Conservation (phyloP, 2,113 vertebrate genomes). For the Falcunculus frontatus region DNA sequence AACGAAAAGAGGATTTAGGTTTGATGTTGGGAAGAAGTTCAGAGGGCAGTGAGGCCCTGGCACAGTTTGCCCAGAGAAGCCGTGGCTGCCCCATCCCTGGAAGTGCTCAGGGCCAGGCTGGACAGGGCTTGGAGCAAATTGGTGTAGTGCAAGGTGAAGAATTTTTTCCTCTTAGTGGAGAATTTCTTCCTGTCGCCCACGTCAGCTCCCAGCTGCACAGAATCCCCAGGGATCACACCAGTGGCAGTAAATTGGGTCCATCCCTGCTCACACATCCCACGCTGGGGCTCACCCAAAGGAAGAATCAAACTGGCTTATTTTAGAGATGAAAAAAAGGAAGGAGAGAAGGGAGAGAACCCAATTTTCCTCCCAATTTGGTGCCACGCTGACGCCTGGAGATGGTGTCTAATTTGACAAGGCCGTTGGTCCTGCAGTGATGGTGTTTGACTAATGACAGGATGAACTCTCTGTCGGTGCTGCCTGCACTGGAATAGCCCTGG, state of each 20-base stretch:
- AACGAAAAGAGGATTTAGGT: background rate
- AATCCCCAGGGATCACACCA: background rate
- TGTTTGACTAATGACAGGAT: conserved; percentile 43
- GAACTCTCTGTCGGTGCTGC: background rate
- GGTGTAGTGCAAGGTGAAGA: background rate
- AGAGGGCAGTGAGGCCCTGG: background rate
- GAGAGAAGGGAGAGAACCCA: background rate
- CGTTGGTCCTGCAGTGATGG: conserved; percentile 2
- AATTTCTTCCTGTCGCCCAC: background rate
- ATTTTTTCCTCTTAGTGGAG: background rate
- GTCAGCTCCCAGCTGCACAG: background rate
- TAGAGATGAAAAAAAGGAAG: background rate
- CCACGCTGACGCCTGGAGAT: background rate
- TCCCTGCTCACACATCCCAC: background rate
- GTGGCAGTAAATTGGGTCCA: background rate
- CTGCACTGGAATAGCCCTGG: conserved; percentile 31
- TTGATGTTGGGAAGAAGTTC: background rate
- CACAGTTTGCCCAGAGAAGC: background rate
- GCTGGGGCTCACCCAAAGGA: background rate
- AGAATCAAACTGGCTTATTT: background rate
- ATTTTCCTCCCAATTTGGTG: background rate
- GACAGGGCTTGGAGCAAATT: background rate
- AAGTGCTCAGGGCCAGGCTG: too few species aligned
- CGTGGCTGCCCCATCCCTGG: background rate
- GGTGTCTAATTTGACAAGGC: conserved; percentile 55